Evolutionary conservation across 1,140 invertebrate species (phyloP), one percentile per base, ranked within the genome.

Genomic region (Himalopsyche phryganea): DNA sequence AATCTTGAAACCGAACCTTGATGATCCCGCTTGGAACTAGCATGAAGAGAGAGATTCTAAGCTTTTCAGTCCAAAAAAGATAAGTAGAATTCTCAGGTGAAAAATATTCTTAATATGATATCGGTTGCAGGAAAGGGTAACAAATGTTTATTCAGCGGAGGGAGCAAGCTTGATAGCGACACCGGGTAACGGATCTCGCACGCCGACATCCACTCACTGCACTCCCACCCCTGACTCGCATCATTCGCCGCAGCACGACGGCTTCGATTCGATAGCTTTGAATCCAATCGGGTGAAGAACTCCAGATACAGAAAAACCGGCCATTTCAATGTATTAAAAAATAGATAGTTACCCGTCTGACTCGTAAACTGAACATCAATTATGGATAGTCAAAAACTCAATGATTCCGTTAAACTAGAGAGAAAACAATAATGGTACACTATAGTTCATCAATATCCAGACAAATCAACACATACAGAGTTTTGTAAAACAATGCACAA

Each of bases 131-230:
- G 80, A 81, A 52, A 73, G 80, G 2, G 79, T 83, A 17, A 78
- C 77, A 1, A 80, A 79, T 60, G 73, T 78, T 6, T 81, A 79
- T 66, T 80, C 80, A 59, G 77, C 80, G 15, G 80, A 82, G 68
- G 76, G 80, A 36, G 76, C 79, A 1, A 81, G 79, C 61, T 58
- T 82, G 23, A 74, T 82, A 50, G 78, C 79, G 11, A 69, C 79
- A 19, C 75, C 79, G 3, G 77, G 77, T 9, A 78, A 75, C 42
- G 76, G 72, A 38, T 75, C 71, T 20, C 73, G 73, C 49, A 65
- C 65, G 63, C 74, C 65, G 60, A 75, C 50, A 63, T 71, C 64
- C 50, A 74, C 66, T 60, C 78, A 66, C 59, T 56, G 63, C 40
- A 61, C 77, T 6, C 79, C 73, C 65, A 54, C 74, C 56, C 72